Evolutionary conservation across 2,888 invertebrate species (phyloP).

Genomic region (Monochamus alternatus): DNA sequence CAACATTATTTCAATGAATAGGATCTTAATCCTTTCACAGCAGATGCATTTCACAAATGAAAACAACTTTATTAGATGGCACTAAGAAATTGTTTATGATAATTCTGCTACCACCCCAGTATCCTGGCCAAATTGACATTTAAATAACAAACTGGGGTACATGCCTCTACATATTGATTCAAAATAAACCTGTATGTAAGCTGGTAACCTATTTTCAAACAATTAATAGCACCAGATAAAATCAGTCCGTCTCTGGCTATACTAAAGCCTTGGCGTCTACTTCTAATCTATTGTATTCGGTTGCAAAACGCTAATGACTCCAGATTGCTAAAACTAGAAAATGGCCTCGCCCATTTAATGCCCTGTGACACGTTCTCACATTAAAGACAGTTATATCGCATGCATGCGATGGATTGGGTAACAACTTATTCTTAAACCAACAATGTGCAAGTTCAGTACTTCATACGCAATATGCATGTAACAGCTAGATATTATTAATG

Average conservation of each 20-base stretch:
- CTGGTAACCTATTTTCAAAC: neutral
- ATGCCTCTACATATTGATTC: neutral
- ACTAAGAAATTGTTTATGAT: no score
- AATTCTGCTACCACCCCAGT: no score
- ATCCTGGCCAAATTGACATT: no score
- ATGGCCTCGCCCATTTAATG: slow-evolving; percentile 35
- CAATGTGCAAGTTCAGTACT: slow-evolving; percentile 1
- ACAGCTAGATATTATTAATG: neutral
- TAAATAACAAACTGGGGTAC: no score
- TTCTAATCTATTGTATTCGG: slow-evolving; percentile 30
- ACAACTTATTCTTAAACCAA: slow-evolving; percentile 17
- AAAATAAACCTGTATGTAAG: neutral
- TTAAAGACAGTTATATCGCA: slow-evolving; percentile 26
- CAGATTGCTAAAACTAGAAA: slow-evolving; percentile 33
- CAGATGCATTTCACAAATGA: no score
- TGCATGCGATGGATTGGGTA: slow-evolving; percentile 21
- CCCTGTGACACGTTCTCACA: slow-evolving; percentile 33
- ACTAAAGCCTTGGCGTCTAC: slow-evolving; percentile 23
- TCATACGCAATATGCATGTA: slow-evolving; percentile 14
- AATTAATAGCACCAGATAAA: neutral
- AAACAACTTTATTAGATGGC: no score
- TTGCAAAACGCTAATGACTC: slow-evolving; percentile 36
- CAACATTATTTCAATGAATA: no score
- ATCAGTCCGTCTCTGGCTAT: slow-evolving; percentile 20
- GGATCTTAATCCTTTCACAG: no score